phyloP scores from a whole-genome alignment of 2,113 vertebrate genomes.

The Rhea americana region DNA sequence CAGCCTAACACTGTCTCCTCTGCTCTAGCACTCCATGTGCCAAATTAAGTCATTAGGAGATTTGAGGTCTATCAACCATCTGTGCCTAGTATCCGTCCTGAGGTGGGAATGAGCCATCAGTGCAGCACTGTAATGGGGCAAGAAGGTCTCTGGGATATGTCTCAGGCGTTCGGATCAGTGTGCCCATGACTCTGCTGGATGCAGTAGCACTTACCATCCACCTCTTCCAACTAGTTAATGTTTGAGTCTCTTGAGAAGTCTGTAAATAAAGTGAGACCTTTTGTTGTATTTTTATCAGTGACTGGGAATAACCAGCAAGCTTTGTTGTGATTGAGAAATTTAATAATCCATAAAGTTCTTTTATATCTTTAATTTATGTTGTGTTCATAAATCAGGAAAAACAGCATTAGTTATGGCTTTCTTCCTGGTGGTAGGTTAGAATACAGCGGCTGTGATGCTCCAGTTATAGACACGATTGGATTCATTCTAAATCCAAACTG shows the following conservation, averaged over 20 bases:
- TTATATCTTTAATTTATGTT: not conserved
- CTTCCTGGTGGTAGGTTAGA: not conserved
- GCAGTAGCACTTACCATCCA: not conserved
- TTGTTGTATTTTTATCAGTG: not conserved
- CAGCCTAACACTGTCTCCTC: not conserved
- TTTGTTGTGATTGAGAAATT: not conserved
- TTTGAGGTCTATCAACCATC: not conserved
- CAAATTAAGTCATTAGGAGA: slow-evolving; percentile 41
- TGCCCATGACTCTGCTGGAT: not conserved
- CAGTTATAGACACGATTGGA: not conserved
- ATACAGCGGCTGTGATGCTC: not conserved
- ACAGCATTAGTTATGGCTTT: not conserved
- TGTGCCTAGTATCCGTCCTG: not conserved
- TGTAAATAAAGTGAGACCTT: not conserved
- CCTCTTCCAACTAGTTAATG: not conserved
- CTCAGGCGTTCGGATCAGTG: not conserved
- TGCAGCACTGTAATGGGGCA: not conserved
- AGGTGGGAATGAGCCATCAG: not conserved
- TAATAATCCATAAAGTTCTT: not conserved
- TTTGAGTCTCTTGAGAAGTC: not conserved
- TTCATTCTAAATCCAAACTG: not conserved
- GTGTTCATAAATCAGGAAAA: not conserved
- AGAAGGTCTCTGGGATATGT: not conserved
- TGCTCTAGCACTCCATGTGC: not conserved
- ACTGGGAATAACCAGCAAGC: not conserved